phyloP scores from a whole-genome alignment of 2,113 vertebrate genomes.

The Hyaena hyaena region DNA sequence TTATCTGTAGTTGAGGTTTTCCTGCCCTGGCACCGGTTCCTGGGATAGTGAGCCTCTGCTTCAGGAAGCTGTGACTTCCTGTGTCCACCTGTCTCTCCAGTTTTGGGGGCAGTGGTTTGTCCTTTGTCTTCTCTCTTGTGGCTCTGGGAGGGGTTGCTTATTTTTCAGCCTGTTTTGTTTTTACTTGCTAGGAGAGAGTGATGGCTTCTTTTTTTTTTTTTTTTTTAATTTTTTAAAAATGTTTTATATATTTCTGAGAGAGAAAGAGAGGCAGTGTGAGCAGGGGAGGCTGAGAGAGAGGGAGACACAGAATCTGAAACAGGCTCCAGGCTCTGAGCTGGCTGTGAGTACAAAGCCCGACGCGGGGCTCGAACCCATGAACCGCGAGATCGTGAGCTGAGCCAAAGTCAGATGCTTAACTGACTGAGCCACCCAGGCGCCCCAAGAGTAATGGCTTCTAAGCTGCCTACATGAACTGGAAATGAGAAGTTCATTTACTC shows the following conservation, averaged over 20 bases:
- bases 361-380: too few species aligned
- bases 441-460: neutral
- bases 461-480: neutral
- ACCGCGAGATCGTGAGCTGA: too few species aligned
- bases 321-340: too few species aligned
- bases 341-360: too few species aligned
- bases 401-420: too few species aligned
- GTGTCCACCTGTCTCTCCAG: neutral
- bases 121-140: neutral
- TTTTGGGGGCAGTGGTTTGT: neutral
- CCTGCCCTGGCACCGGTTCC: neutral
- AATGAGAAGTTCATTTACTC: neutral
- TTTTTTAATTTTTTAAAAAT: too few species aligned
- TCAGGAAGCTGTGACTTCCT: neutral
- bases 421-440: too few species aligned
- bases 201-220: neutral
- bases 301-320: too few species aligned
- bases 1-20: neutral
- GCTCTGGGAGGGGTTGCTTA: neutral
- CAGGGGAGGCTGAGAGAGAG: too few species aligned
- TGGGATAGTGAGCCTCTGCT: neutral
- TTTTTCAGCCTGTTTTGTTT: neutral
- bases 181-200: neutral
- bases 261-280: too few species aligned
- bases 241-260: too few species aligned